Percentiles rank a stretch among this genome's conserved stretches.
Conservation (phyloP, 1,140 invertebrate species). For the Papilio polytes region DNA sequence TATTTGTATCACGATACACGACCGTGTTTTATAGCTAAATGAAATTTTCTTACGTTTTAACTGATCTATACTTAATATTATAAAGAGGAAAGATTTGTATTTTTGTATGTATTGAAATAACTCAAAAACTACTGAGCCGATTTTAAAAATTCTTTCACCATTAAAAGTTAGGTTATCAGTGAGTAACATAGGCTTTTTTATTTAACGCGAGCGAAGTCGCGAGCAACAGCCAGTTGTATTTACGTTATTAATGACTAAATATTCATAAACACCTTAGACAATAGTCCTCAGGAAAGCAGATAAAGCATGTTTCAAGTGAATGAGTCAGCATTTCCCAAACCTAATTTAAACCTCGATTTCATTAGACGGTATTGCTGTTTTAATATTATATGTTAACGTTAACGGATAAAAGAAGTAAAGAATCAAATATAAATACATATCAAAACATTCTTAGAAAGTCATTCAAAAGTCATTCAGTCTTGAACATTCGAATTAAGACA, state of each 20-base stretch:
- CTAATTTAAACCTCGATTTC: constrained; percentile 46
- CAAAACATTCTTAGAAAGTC: constrained; percentile 10
- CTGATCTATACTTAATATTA: too few species aligned
- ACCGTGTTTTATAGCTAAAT: not conserved
- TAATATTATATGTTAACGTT: not conserved
- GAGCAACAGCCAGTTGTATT: too few species aligned
- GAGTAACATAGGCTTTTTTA: too few species aligned
- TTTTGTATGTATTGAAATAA: too few species aligned
- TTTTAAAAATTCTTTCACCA: too few species aligned
- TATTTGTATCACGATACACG: not conserved
- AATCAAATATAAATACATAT: not conserved
- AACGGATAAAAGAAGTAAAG: not conserved
- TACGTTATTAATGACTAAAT: too few species aligned
- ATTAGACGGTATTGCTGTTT: not conserved
- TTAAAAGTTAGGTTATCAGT: too few species aligned
- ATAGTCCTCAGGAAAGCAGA: not conserved
- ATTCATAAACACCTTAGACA: not conserved
- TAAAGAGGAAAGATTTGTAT: too few species aligned
- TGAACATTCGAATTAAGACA: not conserved
- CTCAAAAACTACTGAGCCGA: too few species aligned
- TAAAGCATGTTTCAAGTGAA: constrained; percentile 32
- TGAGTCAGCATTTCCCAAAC: constrained; percentile 51
- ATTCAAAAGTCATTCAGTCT: not conserved
- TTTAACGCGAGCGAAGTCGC: too few species aligned
- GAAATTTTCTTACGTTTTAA: not conserved